These are phyloP conservation scores for Yponomeuta sedellus DNA, from an alignment of 2,888 invertebrate genomes.

Conservation along the genomic window DNA sequence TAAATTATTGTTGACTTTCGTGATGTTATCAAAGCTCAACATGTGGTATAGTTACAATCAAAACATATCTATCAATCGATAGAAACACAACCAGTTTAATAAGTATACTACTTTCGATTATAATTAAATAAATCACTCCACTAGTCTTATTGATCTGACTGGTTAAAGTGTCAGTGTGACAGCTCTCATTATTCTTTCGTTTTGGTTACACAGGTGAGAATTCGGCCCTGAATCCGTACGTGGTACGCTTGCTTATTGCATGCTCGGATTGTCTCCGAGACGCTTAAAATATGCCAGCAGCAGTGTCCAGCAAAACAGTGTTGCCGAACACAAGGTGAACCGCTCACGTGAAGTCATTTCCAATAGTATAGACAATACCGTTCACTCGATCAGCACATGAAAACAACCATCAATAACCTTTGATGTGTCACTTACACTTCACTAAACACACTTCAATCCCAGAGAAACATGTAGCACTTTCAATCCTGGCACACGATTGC, in stretches of 20 bases:
- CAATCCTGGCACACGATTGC: conserved; percentile 13
- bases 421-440: conserved; percentile 45
- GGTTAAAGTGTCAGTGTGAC: neutral
- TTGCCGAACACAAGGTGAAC: conserved; percentile 57
- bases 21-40: conserved; percentile 14
- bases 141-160: neutral
- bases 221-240: conserved; percentile 49
- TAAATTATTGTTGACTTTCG: conserved; percentile 7
- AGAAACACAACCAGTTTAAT: neutral
- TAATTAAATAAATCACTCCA: neutral
- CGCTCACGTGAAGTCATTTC: conserved; percentile 50
- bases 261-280: conserved; percentile 43
- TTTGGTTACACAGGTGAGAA: conserved; percentile 23
- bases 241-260: conserved; percentile 45
- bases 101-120: neutral
- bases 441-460: conserved; percentile 19
- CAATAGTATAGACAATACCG: conserved; percentile 42
- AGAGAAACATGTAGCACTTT: conserved; percentile 19
- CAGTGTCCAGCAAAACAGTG: conserved; percentile 20
- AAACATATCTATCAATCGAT: neutral
- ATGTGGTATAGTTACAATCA: neutral
- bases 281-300: conserved; percentile 42
- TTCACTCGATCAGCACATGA: conserved; percentile 54
- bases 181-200: conserved; percentile 5
- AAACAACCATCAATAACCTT: conserved; percentile 48